These are phyloP conservation scores for Zophobas morio DNA, from an alignment of 1,140 invertebrate species.

Conservation along the genomic window DNA sequence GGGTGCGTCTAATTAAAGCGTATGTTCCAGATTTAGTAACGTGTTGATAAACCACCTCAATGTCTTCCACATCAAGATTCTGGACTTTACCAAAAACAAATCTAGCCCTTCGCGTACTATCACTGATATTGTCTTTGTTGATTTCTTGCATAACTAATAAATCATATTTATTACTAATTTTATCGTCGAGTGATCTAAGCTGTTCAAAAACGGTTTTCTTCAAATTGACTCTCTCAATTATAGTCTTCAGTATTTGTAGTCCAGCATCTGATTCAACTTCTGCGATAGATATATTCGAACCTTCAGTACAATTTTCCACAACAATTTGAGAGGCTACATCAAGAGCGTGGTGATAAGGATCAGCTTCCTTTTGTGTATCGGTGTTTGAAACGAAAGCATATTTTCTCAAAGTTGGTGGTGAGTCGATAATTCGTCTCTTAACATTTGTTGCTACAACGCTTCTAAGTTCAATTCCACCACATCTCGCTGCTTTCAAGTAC, in stretches of 20 bases:
- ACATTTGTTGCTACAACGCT: constrained; percentile 93
- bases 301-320: constrained; percentile 82
- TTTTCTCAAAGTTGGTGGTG: constrained; percentile 84
- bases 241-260: not conserved
- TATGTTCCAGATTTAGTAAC: constrained; percentile 72
- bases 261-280: constrained; percentile 72
- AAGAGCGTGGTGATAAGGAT: constrained; percentile 75
- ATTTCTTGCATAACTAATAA: constrained; percentile 76
- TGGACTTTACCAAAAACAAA: constrained; percentile 86
- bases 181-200: not conserved
- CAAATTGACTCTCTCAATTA: constrained; percentile 3
- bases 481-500: constrained; percentile 78
- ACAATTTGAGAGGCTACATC: constrained; percentile 79
- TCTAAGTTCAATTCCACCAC: constrained; percentile 90
- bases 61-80: constrained; percentile 69
- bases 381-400: constrained; percentile 88
- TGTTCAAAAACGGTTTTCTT: constrained; percentile 5
- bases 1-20: constrained; percentile 73
- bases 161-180: constrained; percentile 49
- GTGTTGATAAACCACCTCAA: constrained; percentile 69
- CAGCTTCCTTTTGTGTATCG: constrained; percentile 74
- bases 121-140: constrained; percentile 73
- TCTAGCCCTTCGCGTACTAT: constrained; percentile 79
- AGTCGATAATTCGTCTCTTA: constrained; percentile 83
- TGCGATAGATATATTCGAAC: constrained; percentile 80